These are phyloP conservation scores for Octodon degus DNA, from an alignment of 2,113 vertebrate species.

Conservation along the genomic window DNA sequence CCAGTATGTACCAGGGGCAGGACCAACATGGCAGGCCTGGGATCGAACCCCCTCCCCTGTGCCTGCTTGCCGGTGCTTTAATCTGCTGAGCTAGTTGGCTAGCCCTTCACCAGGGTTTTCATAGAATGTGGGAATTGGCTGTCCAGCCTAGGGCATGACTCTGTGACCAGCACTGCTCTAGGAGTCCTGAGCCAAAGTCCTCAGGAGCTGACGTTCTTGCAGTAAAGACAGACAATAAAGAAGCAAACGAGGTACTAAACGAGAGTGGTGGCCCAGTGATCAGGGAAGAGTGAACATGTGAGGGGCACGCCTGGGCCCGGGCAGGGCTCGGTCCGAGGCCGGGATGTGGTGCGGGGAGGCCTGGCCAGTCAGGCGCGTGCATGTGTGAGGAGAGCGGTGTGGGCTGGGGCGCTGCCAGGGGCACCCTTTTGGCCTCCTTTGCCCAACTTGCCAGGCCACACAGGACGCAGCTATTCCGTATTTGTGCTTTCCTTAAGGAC, in stretches of 20 bases:
- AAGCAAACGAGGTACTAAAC: constrained; percentile 24
- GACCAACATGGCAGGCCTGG: too few species aligned
- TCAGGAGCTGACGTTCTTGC: constrained; percentile 48
- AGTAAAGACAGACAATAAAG: constrained; percentile 54
- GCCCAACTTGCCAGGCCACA: neutral
- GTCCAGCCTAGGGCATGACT: neutral
- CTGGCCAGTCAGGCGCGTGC: neutral
- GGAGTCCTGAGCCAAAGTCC: neutral
- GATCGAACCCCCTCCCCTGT: too few species aligned
- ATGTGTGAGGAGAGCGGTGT: neutral
- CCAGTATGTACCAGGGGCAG: too few species aligned
- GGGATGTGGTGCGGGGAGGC: neutral
- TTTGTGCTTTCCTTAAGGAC: neutral
- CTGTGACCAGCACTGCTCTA: neutral
- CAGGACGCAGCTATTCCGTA: neutral
- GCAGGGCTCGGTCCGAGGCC: neutral
- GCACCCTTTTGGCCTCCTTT: neutral
- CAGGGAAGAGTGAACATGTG: neutral
- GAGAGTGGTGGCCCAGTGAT: neutral
- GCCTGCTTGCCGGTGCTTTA: too few species aligned
- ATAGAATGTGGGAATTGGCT: neutral
- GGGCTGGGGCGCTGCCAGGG: neutral
- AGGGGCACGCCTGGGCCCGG: neutral
- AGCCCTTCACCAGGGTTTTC: neutral
- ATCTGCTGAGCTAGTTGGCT: neutral